phyloP scores from a whole-genome alignment of 2,888 invertebrate species.

The Harmothoe impar region DNA sequence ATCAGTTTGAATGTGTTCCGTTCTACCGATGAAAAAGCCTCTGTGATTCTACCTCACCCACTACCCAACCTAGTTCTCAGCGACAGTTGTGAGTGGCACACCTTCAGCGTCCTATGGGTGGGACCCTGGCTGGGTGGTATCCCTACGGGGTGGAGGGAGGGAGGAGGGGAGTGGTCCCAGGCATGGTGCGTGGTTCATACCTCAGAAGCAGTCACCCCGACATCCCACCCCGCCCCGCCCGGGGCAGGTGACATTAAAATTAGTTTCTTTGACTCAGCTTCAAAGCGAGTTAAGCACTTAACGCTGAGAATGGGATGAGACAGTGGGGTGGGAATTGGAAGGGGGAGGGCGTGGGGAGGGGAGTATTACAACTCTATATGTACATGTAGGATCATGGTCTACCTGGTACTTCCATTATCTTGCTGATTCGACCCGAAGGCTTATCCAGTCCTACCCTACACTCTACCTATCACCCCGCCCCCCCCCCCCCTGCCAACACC shows the following conservation, averaged over 20 bases:
- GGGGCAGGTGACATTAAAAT: conserved; percentile 51
- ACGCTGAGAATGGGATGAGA: background rate
- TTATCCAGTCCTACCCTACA: background rate
- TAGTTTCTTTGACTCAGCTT: conserved; percentile 47
- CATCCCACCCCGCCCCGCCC: background rate
- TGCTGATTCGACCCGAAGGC: background rate
- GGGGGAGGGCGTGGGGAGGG: too few species aligned
- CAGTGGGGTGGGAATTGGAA: background rate
- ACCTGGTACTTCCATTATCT: too few species aligned
- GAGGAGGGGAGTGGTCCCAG: background rate
- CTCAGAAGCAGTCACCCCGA: background rate
- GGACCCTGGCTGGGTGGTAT: background rate
- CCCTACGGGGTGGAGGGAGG: background rate
- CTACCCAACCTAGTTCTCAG: too few species aligned
- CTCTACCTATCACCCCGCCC: background rate
- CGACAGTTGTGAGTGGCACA: background rate
- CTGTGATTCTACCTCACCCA: too few species aligned
- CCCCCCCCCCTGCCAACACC: background rate
- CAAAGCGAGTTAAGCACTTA: conserved; percentile 44
- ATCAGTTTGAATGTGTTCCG: background rate
- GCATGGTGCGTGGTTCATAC: too few species aligned
- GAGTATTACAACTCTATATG: too few species aligned
- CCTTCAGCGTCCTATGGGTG: background rate
- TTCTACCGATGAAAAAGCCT: too few species aligned
- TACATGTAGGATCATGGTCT: too few species aligned